Conservation (phyloP, 2,888 invertebrate genomes). For the Oscheius sp. region DNA sequence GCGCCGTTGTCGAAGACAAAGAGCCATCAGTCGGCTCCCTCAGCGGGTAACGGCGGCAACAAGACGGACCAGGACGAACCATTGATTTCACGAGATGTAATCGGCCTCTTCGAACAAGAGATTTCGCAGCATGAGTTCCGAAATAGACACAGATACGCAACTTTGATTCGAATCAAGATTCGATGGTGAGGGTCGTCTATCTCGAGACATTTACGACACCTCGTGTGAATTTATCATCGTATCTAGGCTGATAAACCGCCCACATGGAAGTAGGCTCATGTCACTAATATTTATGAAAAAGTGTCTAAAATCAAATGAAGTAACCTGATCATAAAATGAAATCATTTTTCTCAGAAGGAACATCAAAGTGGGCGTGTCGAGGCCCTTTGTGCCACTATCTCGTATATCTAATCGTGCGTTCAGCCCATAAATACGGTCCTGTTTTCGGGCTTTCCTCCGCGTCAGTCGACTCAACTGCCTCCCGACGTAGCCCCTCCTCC, state of each 20-base stretch:
- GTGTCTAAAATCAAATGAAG: too few relatives aligned
- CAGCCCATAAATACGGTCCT: slow-evolving; percentile 31
- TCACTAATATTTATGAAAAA: too few relatives aligned
- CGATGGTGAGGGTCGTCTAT: too few relatives aligned
- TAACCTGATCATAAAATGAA: too few relatives aligned
- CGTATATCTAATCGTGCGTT: slow-evolving; percentile 30
- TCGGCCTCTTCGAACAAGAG: not conserved
- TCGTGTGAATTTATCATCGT: too few relatives aligned
- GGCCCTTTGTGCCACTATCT: slow-evolving; percentile 17
- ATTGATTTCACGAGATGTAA: slow-evolving; percentile 9
- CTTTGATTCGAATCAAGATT: not conserved
- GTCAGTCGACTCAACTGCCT: not conserved
- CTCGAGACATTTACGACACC: too few relatives aligned
- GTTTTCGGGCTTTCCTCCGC: slow-evolving; percentile 18
- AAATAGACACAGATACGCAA: not conserved
- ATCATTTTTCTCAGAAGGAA: not conserved
- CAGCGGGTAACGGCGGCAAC: not conserved
- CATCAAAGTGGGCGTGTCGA: not conserved
- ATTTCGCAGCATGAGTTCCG: slow-evolving; percentile 2
- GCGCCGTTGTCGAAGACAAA: slow-evolving; percentile 6
- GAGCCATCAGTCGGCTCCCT: slow-evolving; percentile 19
- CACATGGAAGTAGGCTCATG: too few relatives aligned
- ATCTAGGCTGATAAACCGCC: too few relatives aligned
- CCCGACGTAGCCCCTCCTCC: not conserved
- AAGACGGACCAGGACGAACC: not conserved